phyloP scores from a whole-genome alignment of 2,113 vertebrate species.

The Seriola aureovittata region DNA sequence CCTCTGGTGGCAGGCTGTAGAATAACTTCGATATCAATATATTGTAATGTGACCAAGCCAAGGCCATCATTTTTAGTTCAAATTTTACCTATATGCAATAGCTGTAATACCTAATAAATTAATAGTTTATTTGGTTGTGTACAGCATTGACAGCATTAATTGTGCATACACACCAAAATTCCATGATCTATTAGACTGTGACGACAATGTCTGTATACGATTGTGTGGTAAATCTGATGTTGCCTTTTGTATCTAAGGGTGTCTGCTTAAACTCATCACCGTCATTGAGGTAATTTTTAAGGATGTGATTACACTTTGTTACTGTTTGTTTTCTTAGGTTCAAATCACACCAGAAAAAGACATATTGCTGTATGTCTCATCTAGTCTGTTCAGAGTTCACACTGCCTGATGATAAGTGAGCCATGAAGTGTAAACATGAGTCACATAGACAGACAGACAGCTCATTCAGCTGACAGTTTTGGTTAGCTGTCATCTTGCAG shows the following conservation, averaged over 20 bases:
- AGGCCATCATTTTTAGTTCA: not conserved
- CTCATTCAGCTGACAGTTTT: slow-evolving; percentile 31
- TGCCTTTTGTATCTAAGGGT: not conserved
- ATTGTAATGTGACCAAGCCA: not conserved
- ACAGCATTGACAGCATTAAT: not conserved
- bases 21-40: not conserved
- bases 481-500: not conserved
- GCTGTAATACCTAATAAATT: not conserved
- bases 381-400: slow-evolving; percentile 14
- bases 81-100: not conserved
- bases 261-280: not conserved
- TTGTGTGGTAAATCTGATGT: not conserved
- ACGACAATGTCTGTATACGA: not conserved
- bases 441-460: slow-evolving; percentile 17
- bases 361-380: slow-evolving; percentile 22
- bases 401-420: slow-evolving; percentile 14
- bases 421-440: slow-evolving; percentile 16
- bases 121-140: not conserved
- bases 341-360: slow-evolving; percentile 13
- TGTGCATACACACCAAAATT: not conserved
- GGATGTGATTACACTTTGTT: not conserved
- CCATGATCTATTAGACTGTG: not conserved
- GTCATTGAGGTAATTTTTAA: not conserved
- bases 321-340: slow-evolving; percentile 17
- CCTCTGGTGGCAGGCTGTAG: slow-evolving; percentile 39